These are phyloP conservation scores for Trissolcus basalis DNA, from an alignment of 1,140 invertebrate species.

Conservation along the genomic window DNA sequence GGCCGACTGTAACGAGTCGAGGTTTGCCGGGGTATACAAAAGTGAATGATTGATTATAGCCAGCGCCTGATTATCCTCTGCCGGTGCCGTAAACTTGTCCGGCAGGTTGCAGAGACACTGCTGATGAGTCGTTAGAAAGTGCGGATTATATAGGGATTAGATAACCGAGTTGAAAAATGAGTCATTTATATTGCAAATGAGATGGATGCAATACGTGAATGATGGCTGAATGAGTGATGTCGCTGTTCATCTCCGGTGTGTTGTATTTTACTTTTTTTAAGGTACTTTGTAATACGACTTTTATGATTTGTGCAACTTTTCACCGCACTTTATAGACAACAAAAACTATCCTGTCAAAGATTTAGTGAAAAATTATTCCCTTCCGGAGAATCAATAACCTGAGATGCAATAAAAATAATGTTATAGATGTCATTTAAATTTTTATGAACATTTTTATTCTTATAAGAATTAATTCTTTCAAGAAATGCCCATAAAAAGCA, in stretches of 20 bases:
- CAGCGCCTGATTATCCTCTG: conserved; percentile 55
- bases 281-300: too few relatives aligned
- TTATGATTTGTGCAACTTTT: too few relatives aligned
- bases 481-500: too few relatives aligned
- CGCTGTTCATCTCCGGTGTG: background rate
- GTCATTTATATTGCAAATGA: conserved; percentile 25
- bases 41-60: conserved; percentile 54
- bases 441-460: too few relatives aligned
- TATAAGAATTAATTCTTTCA: too few relatives aligned
- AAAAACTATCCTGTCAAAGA: too few relatives aligned
- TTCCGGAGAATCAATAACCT: too few relatives aligned
- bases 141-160: conserved; percentile 35
- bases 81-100: conserved; percentile 40
- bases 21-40: conserved; percentile 12
- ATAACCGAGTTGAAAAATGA: conserved; percentile 35
- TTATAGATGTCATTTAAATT: too few relatives aligned
- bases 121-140: conserved; percentile 48
- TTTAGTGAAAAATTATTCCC: too few relatives aligned
- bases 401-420: too few relatives aligned
- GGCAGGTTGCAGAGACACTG: conserved; percentile 40
- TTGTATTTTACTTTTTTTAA: too few relatives aligned
- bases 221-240: conserved; percentile 12
- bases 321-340: too few relatives aligned
- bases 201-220: conserved; percentile 1
- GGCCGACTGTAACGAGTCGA: conserved; percentile 7